phyloP scores from a whole-genome alignment of 2,113 vertebrate species.

The Caracal caracal region DNA sequence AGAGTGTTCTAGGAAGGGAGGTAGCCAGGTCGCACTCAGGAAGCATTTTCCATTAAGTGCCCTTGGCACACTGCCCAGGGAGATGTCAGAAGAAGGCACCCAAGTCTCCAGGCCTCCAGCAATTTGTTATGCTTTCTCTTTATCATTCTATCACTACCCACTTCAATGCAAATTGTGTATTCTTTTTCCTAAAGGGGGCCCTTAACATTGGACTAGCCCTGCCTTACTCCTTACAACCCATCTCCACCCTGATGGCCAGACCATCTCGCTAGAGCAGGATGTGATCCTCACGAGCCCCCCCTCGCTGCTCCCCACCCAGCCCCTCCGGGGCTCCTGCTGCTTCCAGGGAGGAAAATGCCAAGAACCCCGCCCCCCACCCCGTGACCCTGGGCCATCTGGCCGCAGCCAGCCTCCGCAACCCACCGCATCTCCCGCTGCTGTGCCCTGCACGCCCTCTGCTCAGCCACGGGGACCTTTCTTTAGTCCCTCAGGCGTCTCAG shows the following conservation, averaged over 20 bases:
- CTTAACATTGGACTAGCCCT: background rate
- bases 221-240: background rate
- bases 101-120: background rate
- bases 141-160: background rate
- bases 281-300: background rate
- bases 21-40: background rate
- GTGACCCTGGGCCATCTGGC: background rate
- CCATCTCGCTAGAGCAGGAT: background rate
- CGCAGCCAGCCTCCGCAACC: background rate
- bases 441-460: background rate
- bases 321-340: background rate
- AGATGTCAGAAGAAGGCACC: background rate
- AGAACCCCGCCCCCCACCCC: too few species aligned
- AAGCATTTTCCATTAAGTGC: background rate
- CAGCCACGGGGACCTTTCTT: background rate
- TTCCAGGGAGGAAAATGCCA: background rate
- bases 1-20: background rate
- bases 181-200: background rate
- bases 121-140: background rate
- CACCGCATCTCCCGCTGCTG: background rate
- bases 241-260: background rate
- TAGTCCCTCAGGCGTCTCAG: background rate
- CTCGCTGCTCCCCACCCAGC: background rate
- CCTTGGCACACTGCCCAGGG: background rate
- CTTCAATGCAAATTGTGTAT: background rate